Evolutionary conservation across 2,113 vertebrate species (phyloP).

Genomic region (Zosterops pallidus): DNA sequence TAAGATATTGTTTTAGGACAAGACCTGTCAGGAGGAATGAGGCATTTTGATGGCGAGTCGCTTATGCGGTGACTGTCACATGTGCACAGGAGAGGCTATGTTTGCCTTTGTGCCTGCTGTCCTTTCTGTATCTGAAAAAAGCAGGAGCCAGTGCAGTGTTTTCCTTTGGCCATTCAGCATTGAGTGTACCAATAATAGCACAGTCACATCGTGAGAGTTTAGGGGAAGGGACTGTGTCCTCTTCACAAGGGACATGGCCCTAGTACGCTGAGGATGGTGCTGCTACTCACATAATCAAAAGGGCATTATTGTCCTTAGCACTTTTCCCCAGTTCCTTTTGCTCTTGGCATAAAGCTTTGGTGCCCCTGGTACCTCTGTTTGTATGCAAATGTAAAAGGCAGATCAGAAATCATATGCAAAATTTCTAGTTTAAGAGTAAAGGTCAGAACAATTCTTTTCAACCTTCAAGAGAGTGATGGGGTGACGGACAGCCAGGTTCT

Average conservation of each 20-base stretch:
- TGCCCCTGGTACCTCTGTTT: background rate
- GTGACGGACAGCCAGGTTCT: background rate
- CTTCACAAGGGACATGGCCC: background rate
- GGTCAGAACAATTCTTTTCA: background rate
- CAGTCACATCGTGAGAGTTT: background rate
- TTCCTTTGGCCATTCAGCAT: conserved; percentile 3
- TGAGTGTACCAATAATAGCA: background rate
- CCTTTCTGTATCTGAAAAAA: conserved; percentile 15
- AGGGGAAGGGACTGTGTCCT: background rate
- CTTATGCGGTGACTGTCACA: background rate
- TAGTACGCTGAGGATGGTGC: rapidly evolving
- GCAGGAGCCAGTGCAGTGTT: background rate
- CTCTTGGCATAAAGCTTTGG: background rate
- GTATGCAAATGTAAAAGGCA: background rate
- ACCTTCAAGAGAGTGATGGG: background rate
- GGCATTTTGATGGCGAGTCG: background rate
- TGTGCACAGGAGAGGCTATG: conserved; percentile 20
- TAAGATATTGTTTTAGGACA: conserved; percentile 15
- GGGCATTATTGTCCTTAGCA: background rate
- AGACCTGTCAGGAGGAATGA: conserved; percentile 27
- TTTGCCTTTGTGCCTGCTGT: conserved; percentile 47
- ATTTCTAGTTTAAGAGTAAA: background rate
- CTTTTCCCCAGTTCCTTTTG: background rate
- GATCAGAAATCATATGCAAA: background rate
- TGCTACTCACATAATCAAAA: background rate